phyloP scores from a whole-genome alignment of 1,140 invertebrate genomes.

The Drosophila novamexicana region DNA sequence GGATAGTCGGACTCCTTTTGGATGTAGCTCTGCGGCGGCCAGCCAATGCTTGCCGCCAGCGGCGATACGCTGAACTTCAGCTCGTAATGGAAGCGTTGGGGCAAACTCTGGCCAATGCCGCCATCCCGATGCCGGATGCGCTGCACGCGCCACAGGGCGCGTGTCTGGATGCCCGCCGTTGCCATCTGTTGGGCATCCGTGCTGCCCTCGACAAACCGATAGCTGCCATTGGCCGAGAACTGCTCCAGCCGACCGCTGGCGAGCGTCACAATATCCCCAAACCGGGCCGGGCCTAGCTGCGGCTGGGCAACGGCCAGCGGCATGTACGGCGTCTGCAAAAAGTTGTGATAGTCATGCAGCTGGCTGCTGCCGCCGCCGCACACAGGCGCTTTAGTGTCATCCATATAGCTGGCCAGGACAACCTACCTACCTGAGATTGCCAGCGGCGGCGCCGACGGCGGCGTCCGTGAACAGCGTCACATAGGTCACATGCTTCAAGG shows the following conservation, averaged over 20 bases:
- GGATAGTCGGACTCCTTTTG: slow-evolving; percentile 81
- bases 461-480: slow-evolving; percentile 85
- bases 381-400: neutral
- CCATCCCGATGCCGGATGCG: slow-evolving; percentile 86
- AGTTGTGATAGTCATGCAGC: slow-evolving; percentile 73
- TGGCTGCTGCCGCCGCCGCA: slow-evolving; percentile 60
- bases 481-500: slow-evolving; percentile 86
- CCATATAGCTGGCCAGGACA: neutral
- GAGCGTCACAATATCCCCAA: slow-evolving; percentile 87
- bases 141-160: slow-evolving; percentile 88
- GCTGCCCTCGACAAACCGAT: slow-evolving; percentile 86
- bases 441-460: slow-evolving; percentile 77
- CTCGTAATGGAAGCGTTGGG: slow-evolving; percentile 86
- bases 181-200: slow-evolving; percentile 12
- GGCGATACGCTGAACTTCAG: slow-evolving; percentile 88
- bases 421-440: slow-evolving; percentile 68
- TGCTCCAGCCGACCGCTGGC: slow-evolving; percentile 86
- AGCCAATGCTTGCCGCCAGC: slow-evolving; percentile 26
- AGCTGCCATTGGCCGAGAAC: slow-evolving; percentile 83
- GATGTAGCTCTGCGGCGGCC: slow-evolving; percentile 69
- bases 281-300: slow-evolving; percentile 64
- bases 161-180: slow-evolving; percentile 82
- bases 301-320: slow-evolving; percentile 57
- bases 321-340: slow-evolving; percentile 85
- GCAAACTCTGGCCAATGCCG: slow-evolving; percentile 20